Evolutionary conservation across 2,888 invertebrate species (phyloP), one percentile per base, ranked within the genome.

Genomic region (Pegoplata infirma): DNA sequence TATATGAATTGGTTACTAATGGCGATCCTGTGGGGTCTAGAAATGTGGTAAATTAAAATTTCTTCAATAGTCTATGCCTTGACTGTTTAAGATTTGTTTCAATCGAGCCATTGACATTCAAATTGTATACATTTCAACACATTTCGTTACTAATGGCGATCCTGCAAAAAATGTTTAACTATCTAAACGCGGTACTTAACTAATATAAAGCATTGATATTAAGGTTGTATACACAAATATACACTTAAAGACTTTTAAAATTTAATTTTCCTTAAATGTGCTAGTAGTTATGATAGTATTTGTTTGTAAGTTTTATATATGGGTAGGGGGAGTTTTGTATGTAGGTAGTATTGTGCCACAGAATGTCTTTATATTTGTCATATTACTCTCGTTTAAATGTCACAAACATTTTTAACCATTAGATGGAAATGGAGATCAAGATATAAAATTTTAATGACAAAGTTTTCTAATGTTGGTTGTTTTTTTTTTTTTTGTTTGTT

Each of bases 381-480:
- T 53, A 53, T 64, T 40, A 19, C 51, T 21, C 32, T 47, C 36
- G 14, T 59, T 58, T 40, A 49, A 78, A 55, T 69, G 40, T 55
- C 58, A 46, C 5, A 66, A 19, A 64, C 40, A 36, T 1, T 23
- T 16, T 10, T 66, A 16, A 14, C 8, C 47, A 59, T 17, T 59
- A 32, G 17, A 66, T 44, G 32, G 28, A 67, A n/a, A n/a, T n/a
- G n/a, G n/a, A n/a, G n/a, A n/a, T n/a, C n/a, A n/a, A n/a, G 49
- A 66, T 36, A 28, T 53, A 46, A 68, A 68, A 74, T 66, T 53
- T 61, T 66, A 66, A 74, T 78, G 69, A 61, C 21, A 74, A 78
- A 78, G 64, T 78, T 74, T 69, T 61, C 17, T n/a, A 10, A 14
- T 47, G 10, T 58, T 28, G 10, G 17, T 59, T 25, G 6, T 49